Conservation (phyloP, 1,140 invertebrate genomes). For the Listronotus oregonensis region DNA sequence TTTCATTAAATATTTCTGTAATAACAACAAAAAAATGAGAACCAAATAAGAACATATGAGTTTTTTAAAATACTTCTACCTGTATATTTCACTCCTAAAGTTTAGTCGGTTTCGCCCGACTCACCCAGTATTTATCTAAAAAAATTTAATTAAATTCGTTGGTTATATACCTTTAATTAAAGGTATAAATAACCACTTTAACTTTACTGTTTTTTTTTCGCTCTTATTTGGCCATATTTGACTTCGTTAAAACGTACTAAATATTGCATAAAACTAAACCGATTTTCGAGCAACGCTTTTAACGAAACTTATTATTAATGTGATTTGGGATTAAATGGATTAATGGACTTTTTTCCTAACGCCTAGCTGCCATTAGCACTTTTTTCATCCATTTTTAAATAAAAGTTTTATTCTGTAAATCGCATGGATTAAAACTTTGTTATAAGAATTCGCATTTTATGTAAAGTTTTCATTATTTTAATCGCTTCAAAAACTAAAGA, state of each 20-base stretch:
- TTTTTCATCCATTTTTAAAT: constrained; percentile 1
- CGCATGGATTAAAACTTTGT: not conserved
- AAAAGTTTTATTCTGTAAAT: constrained; percentile 1
- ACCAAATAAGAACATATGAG: no score
- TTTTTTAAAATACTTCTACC: no score
- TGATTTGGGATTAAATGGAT: constrained; percentile 20
- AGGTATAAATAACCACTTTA: no score
- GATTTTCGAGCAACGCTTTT: constrained; percentile 34
- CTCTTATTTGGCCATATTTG: not conserved
- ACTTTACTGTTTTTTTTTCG: not conserved
- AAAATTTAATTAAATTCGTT: no score
- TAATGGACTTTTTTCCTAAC: constrained; percentile 5
- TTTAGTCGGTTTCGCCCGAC: no score
- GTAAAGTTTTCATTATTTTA: not conserved
- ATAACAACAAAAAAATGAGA: no score
- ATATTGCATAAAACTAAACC: constrained; percentile 40
- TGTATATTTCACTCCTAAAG: no score
- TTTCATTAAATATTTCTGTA: no score
- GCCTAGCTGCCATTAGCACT: constrained; percentile 14
- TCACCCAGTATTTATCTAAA: no score
- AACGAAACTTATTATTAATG: constrained; percentile 35
- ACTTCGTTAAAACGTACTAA: constrained; percentile 16
- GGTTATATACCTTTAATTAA: no score
- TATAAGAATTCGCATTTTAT: not conserved
- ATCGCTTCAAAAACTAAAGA: not conserved